These are phyloP conservation scores for Odocoileus virginianus DNA, from an alignment of 2,113 vertebrate species.

Conservation along the genomic window DNA sequence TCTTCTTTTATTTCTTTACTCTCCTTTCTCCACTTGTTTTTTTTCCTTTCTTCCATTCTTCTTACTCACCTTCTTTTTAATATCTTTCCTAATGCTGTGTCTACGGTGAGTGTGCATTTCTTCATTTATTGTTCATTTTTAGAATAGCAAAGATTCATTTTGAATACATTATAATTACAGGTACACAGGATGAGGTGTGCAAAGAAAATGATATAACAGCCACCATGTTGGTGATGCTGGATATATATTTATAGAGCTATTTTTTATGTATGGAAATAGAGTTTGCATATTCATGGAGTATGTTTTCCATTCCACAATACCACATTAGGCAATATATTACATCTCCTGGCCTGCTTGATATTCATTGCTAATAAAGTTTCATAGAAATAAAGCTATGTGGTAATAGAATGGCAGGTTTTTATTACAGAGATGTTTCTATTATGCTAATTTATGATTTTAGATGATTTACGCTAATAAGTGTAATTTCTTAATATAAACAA, in stretches of 20 bases:
- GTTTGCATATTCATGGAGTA: conserved; percentile 70
- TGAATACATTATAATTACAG: conserved; percentile 4
- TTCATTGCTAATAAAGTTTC: conserved; percentile 75
- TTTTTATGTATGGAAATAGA: conserved; percentile 58
- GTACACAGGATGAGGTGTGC: neutral
- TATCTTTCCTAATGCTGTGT: neutral
- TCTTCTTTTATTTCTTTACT: neutral
- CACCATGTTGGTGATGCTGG: conserved; percentile 43
- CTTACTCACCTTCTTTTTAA: neutral
- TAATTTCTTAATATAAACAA: conserved; percentile 75
- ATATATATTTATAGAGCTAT: conserved; percentile 52
- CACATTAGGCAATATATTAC: conserved; percentile 64
- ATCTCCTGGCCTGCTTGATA: conserved; percentile 64
- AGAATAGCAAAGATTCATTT: neutral
- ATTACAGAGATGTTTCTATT: conserved; percentile 68
- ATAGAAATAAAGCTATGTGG: conserved; percentile 66
- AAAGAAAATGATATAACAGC: conserved; percentile 36
- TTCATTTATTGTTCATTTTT: conserved; percentile 15
- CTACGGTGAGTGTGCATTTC: neutral
- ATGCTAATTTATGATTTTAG: conserved; percentile 70
- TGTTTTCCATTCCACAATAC: conserved; percentile 53
- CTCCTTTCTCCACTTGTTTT: neutral
- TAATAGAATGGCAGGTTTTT: conserved; percentile 73
- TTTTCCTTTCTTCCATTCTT: neutral
- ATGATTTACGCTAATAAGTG: conserved; percentile 72